phyloP scores from a whole-genome alignment of 2,888 invertebrate genomes.

The Apantesis nais region DNA sequence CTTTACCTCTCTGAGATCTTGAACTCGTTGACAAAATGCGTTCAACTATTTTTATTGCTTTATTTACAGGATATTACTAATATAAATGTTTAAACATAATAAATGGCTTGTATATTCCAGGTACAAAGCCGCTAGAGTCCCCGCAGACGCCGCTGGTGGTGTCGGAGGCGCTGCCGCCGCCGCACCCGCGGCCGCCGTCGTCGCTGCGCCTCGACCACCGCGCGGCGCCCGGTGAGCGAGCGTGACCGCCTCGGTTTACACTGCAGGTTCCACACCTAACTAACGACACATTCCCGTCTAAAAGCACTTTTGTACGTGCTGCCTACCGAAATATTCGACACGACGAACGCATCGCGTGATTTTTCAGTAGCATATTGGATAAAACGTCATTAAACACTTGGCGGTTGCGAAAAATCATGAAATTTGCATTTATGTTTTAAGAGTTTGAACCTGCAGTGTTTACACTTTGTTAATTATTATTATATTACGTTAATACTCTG shows the following conservation, averaged over 20 bases:
- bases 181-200: slow-evolving; percentile 80
- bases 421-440: slow-evolving; percentile 70
- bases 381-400: slow-evolving; percentile 30
- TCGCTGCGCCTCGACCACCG: slow-evolving; percentile 84
- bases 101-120: slow-evolving; percentile 50
- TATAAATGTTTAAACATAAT: neutral
- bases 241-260: slow-evolving; percentile 75
- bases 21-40: neutral
- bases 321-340: slow-evolving; percentile 41
- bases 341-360: slow-evolving; percentile 50
- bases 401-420: slow-evolving; percentile 49
- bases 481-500: slow-evolving; percentile 71
- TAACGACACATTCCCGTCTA: slow-evolving; percentile 69
- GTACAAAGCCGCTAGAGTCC: slow-evolving; percentile 92
- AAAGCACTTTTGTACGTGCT: slow-evolving; percentile 40
- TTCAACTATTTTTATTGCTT: neutral
- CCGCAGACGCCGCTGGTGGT: slow-evolving; percentile 92
- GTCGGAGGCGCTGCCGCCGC: slow-evolving; percentile 76
- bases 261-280: slow-evolving; percentile 72
- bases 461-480: slow-evolving; percentile 57
- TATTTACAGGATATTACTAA: neutral
- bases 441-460: slow-evolving; percentile 77
- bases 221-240: slow-evolving; percentile 85
- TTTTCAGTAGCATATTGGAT: slow-evolving; percentile 25
- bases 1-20: neutral